Evolutionary conservation across 2,888 invertebrate species (phyloP).

Genomic region (Dicyrtomina minuta): DNA sequence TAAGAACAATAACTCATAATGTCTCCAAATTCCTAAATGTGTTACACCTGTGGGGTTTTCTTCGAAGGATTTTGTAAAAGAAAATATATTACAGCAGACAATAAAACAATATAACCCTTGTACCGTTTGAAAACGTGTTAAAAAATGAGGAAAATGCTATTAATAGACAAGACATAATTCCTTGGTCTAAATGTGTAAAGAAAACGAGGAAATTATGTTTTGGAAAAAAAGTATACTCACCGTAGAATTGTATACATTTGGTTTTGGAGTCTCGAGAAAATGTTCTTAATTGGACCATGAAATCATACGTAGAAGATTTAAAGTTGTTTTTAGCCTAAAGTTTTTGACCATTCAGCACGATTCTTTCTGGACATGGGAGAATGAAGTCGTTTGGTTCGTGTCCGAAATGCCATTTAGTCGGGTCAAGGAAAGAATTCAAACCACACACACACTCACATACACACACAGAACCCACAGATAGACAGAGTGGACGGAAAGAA

Average conservation of each 20-base stretch:
- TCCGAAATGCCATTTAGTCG: slow-evolving; percentile 23
- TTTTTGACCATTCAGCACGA: slow-evolving; percentile 38
- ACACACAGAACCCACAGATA: too few species aligned
- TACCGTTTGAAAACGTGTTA: background rate
- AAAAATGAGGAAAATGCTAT: background rate
- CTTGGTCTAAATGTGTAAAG: too few species aligned
- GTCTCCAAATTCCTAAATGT: too few species aligned
- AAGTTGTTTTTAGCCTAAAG: slow-evolving; percentile 10
- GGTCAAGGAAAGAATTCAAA: slow-evolving; percentile 3
- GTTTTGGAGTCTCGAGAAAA: too few species aligned
- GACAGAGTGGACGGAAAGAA: too few species aligned
- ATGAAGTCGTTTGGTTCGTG: slow-evolving; percentile 8
- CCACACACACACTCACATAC: too few species aligned
- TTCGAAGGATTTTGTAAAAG: background rate
- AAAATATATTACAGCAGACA: background rate
- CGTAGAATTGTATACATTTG: slow-evolving; percentile 22
- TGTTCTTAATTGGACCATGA: slow-evolving; percentile 18
- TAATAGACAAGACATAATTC: background rate
- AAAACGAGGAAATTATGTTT: slow-evolving; percentile 4
- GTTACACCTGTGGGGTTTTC: background rate
- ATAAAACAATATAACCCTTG: background rate
- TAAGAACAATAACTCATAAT: too few species aligned
- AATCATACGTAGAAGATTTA: slow-evolving; percentile 5
- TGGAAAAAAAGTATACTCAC: slow-evolving; percentile 16
- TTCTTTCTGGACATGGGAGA: slow-evolving; percentile 35